Conservation (phyloP, 2,888 invertebrate species). For the Myopa testacea region DNA sequence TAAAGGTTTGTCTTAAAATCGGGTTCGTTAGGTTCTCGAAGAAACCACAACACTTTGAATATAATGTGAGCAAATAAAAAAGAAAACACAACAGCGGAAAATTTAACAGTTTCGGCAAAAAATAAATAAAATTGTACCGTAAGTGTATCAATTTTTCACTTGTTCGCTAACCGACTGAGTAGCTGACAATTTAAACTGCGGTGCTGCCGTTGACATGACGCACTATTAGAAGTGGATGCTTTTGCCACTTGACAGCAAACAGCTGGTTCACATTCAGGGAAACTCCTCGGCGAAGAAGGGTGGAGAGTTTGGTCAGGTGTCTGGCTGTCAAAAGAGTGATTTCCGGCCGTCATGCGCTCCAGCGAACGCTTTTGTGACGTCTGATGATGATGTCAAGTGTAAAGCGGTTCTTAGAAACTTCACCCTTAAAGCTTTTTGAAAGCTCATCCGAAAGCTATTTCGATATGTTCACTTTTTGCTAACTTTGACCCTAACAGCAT, state of each 20-base stretch:
- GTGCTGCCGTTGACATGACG: slow-evolving; percentile 28
- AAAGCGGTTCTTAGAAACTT: not conserved
- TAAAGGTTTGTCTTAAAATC: no score
- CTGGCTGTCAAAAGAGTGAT: not conserved
- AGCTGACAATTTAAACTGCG: slow-evolving; percentile 21
- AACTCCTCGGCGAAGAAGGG: not conserved
- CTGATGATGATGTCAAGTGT: not conserved
- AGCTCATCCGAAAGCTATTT: no score
- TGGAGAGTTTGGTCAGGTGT: not conserved
- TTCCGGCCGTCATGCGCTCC: slow-evolving; percentile 9
- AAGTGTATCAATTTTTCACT: slow-evolving; percentile 3
- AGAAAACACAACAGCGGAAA: no score
- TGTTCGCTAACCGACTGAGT: not conserved
- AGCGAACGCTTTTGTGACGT: slow-evolving; percentile 12
- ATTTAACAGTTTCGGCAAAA: no score
- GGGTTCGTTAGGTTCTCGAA: no score
- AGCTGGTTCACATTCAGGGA: slow-evolving; percentile 28
- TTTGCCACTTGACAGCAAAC: slow-evolving; percentile 25
- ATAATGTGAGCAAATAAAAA: no score
- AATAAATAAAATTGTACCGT: not conserved
- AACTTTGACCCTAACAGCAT: no score
- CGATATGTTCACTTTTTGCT: no score
- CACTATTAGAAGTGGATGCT: slow-evolving; percentile 20
- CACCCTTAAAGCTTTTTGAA: not conserved
- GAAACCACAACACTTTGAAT: no score